phyloP scores from a whole-genome alignment of 1,140 invertebrate genomes.

The Brachionus asplanchnoidis region DNA sequence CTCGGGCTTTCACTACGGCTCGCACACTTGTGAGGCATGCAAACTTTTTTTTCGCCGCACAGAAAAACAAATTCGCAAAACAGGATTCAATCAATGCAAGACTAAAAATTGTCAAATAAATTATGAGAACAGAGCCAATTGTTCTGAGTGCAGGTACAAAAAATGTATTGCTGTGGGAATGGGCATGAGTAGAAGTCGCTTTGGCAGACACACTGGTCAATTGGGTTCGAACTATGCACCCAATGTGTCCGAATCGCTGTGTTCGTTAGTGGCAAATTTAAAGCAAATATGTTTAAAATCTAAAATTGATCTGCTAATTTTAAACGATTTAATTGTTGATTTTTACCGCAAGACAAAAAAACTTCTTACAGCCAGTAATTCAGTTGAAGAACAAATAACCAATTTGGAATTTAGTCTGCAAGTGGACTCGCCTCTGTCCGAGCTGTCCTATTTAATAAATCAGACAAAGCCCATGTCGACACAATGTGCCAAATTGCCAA shows the following conservation, averaged over 20 bases:
- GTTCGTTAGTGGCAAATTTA: not conserved
- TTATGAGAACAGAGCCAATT: constrained; percentile 34
- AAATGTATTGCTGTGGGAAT: constrained; percentile 38
- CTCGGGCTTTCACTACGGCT: constrained; percentile 34
- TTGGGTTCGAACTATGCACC: not conserved
- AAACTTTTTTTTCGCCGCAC: constrained; percentile 30
- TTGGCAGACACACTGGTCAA: constrained; percentile 1
- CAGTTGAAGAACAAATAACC: not conserved
- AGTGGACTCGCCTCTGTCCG: constrained; percentile 18
- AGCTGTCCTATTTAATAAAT: constrained; percentile 19
- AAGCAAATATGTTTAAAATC: not conserved
- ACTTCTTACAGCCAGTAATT: not conserved
- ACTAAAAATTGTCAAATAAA: constrained; percentile 38
- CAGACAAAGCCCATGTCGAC: not conserved
- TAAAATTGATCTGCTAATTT: not conserved
- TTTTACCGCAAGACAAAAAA: not conserved
- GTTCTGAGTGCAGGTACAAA: constrained; percentile 32
- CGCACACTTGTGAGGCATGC: constrained; percentile 31
- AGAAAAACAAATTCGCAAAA: constrained; percentile 40
- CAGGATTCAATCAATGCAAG: constrained; percentile 32
- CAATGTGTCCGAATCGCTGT: constrained; percentile 1
- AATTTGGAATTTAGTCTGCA: not conserved
- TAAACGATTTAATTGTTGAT: constrained; percentile 4
- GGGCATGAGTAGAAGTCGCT: constrained; percentile 24
- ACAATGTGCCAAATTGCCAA: not conserved